Conservation (phyloP, 1,140 invertebrate species). For the Hormaphis cornu region DNA sequence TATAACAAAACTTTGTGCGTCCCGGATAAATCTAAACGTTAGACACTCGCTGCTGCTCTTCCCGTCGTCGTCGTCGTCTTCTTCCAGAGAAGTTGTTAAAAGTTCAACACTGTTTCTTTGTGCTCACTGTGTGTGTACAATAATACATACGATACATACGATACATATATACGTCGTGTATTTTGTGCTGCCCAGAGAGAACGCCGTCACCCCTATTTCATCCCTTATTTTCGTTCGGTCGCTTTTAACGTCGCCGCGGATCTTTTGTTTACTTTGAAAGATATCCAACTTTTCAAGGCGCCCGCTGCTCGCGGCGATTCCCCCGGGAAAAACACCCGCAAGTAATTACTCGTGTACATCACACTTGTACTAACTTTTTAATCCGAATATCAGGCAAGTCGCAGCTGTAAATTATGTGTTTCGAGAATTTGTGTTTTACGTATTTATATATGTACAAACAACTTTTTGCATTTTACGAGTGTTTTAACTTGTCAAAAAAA, state of each 20-base stretch:
- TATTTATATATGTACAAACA: no score
- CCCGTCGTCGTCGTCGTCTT: no score
- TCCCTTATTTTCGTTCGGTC: neutral
- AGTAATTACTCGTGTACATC: neutral
- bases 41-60: neutral
- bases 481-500: no score
- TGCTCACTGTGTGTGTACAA: neutral
- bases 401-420: no score
- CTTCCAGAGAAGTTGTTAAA: neutral
- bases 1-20: slow-evolving; percentile 20
- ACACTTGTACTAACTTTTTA: neutral
- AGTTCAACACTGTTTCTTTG: slow-evolving; percentile 23
- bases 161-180: neutral
- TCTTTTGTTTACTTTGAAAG: slow-evolving; percentile 21
- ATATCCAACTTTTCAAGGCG: neutral
- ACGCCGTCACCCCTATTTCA: neutral
- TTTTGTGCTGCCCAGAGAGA: neutral
- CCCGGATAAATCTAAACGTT: slow-evolving; percentile 6
- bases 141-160: no score
- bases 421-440: no score
- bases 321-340: neutral
- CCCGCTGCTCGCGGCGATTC: neutral
- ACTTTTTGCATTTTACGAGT: no score
- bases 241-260: neutral
- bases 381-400: neutral